Conservation (phyloP, 2,113 vertebrate genomes). For the Corvus moneduloides region DNA sequence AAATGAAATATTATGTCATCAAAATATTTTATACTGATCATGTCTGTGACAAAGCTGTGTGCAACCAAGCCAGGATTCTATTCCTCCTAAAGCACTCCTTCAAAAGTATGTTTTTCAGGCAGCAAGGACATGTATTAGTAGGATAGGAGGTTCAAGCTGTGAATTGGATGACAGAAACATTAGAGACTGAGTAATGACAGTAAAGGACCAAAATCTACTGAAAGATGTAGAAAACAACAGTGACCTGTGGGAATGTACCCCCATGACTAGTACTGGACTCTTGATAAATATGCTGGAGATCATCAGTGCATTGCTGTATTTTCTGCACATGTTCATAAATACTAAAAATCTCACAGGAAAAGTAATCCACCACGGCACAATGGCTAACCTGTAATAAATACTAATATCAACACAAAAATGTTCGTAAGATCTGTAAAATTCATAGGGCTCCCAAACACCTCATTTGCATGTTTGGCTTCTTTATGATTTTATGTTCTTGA, state of each 20-base stretch:
- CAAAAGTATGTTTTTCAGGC: constrained; percentile 11
- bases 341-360: background rate
- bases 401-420: background rate
- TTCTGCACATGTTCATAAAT: background rate
- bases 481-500: background rate
- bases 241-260: background rate
- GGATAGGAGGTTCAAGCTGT: constrained; percentile 29
- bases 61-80: background rate
- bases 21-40: constrained; percentile 15
- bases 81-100: background rate
- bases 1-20: constrained; percentile 5
- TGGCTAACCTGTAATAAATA: background rate
- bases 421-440: background rate
- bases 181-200: background rate
- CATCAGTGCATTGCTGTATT: background rate
- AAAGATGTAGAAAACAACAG: background rate
- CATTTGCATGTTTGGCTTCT: background rate
- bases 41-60: background rate
- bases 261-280: background rate
- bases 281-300: background rate
- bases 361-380: background rate
- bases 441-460: background rate
- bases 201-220: background rate
- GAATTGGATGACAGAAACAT: background rate
- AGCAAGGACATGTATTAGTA: background rate